These are phyloP conservation scores for Phasianus colchicus DNA, from an alignment of 2,113 vertebrate genomes.

Conservation along the genomic window DNA sequence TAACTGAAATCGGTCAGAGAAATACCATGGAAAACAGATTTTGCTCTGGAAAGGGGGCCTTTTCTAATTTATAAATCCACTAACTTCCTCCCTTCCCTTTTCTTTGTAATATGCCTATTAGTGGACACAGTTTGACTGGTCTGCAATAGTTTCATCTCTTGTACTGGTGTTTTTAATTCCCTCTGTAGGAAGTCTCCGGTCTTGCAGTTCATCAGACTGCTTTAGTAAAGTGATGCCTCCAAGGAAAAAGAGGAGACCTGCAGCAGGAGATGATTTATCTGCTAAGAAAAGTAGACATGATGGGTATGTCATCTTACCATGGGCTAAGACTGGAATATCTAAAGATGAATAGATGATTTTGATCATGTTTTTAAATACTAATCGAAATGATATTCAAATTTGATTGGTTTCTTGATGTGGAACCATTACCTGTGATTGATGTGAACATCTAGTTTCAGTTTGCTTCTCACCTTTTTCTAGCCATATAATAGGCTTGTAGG, in stretches of 20 bases:
- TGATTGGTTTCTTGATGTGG: conserved; percentile 29
- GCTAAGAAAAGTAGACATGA: conserved; percentile 99
- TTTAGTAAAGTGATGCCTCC: conserved; percentile 98
- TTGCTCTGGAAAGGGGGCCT: conserved; percentile 19
- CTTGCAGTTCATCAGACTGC: conserved; percentile 90
- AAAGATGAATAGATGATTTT: conserved; percentile 49
- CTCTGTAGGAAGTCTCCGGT: conserved; percentile 82
- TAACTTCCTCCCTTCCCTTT: conserved; percentile 4
- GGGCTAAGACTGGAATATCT: conserved; percentile 30
- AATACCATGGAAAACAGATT: background rate
- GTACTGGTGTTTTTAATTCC: conserved; percentile 69
- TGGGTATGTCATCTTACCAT: conserved; percentile 82
- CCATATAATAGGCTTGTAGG: background rate
- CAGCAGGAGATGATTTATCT: conserved; percentile 93
- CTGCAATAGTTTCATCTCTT: conserved; percentile 67
- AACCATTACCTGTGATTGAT: conserved; percentile 18
- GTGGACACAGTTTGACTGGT: conserved; percentile 47
- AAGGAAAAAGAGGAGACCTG: conserved; percentile 99
- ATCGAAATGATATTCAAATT: conserved; percentile 30
- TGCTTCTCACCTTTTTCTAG: background rate
- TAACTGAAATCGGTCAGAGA: background rate
- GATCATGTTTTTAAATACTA: conserved; percentile 22
- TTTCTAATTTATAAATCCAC: background rate
- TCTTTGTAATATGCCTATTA: conserved; percentile 52
- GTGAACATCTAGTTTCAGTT: background rate